Conservation (phyloP, 1,140 invertebrate species). For the Papilio glaucus region DNA sequence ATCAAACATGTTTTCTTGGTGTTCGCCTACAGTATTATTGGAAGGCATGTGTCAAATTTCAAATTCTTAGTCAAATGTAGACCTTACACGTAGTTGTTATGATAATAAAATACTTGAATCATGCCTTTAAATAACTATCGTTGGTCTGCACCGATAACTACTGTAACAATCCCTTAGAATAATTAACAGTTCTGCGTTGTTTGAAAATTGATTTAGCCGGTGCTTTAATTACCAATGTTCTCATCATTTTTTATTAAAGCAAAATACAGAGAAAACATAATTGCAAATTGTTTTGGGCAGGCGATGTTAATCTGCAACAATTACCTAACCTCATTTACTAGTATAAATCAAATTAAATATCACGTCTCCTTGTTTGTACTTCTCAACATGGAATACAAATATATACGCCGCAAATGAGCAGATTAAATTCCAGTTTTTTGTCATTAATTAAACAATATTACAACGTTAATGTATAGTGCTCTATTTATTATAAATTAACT, state of each 20-base stretch:
- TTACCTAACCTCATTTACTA: not conserved
- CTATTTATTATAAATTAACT: not conserved
- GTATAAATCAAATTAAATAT: conserved; percentile 7
- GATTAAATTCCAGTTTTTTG: not conserved
- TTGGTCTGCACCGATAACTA: too few relatives aligned
- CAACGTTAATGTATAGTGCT: not conserved
- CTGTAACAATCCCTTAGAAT: too few relatives aligned
- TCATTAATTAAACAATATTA: not conserved
- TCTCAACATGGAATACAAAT: not conserved
- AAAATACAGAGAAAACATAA: not conserved
- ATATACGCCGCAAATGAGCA: not conserved
- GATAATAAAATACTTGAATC: too few relatives aligned
- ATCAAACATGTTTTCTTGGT: too few relatives aligned
- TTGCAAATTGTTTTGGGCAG: conserved; percentile 4
- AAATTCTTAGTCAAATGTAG: too few relatives aligned
- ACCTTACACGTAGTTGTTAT: too few relatives aligned
- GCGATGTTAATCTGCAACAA: not conserved
- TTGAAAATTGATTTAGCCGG: not conserved
- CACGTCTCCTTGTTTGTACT: not conserved
- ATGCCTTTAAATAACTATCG: too few relatives aligned
- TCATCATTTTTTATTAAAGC: not conserved
- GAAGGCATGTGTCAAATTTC: too few relatives aligned
- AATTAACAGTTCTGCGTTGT: not conserved
- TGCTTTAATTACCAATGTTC: not conserved
- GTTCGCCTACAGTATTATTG: not conserved